A percentile compares a stretch with the other conserved stretches of the same genome.
phyloP scores from a whole-genome alignment of 2,888 invertebrate genomes.

The Germaria angustata region DNA sequence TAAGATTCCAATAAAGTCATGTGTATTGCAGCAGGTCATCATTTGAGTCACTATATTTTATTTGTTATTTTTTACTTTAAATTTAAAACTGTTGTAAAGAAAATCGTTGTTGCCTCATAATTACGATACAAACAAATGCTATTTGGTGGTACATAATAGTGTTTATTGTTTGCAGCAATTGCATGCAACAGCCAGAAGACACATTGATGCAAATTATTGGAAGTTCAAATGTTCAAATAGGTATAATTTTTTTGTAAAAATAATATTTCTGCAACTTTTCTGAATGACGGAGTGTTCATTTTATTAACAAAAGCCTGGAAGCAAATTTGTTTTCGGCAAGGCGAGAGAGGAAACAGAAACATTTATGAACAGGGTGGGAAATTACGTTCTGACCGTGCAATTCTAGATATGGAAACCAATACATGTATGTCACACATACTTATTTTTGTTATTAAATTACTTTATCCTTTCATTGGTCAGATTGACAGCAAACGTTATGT shows the following conservation, averaged over 20 bases:
- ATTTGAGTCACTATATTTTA: background rate
- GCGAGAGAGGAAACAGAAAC: too few species aligned
- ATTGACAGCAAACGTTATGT: too few species aligned
- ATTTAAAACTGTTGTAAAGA: background rate
- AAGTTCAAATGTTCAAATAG: background rate
- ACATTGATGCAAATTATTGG: background rate
- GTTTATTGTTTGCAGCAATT: background rate
- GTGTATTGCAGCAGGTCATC: conserved; percentile 1
- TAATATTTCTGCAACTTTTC: background rate
- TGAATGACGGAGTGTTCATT: background rate
- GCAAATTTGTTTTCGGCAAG: too few species aligned
- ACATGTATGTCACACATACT: too few species aligned
- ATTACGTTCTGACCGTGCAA: too few species aligned
- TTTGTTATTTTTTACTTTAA: background rate
- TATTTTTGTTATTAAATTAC: too few species aligned
- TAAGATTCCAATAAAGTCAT: conserved; percentile 4
- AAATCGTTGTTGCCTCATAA: background rate
- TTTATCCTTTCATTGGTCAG: too few species aligned
- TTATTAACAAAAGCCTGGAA: too few species aligned
- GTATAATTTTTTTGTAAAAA: background rate
- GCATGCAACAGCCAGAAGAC: background rate
- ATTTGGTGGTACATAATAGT: conserved; percentile 3
- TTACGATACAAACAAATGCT: background rate
- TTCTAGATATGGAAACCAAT: too few species aligned
- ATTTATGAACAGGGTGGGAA: too few species aligned